phyloP scores from a whole-genome alignment of 2,113 vertebrate genomes.

The Steatornis caripensis region DNA sequence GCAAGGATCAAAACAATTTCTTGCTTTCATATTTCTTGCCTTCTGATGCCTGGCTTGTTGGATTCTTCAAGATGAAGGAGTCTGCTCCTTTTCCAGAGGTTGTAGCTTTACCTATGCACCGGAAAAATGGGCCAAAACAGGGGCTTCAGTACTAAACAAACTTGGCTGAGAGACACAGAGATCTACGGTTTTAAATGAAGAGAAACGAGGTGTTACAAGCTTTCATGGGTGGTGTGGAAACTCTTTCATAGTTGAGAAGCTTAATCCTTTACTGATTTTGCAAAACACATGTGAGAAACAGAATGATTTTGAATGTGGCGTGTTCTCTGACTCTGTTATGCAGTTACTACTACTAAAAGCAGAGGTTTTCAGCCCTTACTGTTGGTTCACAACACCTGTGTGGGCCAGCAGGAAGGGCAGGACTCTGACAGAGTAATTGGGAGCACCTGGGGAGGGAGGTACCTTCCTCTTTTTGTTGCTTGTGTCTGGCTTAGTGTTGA shows the following conservation, averaged over 20 bases:
- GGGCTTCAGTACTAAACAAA: background rate
- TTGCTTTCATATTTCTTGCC: background rate
- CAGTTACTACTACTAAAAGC: background rate
- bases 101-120: background rate
- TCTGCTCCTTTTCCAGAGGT: background rate
- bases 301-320: constrained; percentile 33
- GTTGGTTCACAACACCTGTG: background rate
- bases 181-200: constrained; percentile 56
- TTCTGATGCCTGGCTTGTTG: background rate
- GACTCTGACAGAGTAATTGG: background rate
- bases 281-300: constrained; percentile 31
- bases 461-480: background rate
- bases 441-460: background rate
- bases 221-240: constrained; percentile 54
- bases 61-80: background rate
- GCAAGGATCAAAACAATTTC: background rate
- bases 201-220: constrained; percentile 35
- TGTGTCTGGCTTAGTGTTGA: accelerated
- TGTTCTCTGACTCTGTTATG: background rate
- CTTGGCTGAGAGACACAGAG: background rate
- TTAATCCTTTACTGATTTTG: constrained; percentile 47
- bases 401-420: background rate
- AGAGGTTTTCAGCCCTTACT: background rate
- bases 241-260: constrained; percentile 48
- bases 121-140: background rate